Conservation (phyloP, 2,888 invertebrate species). For the Dolichopus griseipennis region DNA sequence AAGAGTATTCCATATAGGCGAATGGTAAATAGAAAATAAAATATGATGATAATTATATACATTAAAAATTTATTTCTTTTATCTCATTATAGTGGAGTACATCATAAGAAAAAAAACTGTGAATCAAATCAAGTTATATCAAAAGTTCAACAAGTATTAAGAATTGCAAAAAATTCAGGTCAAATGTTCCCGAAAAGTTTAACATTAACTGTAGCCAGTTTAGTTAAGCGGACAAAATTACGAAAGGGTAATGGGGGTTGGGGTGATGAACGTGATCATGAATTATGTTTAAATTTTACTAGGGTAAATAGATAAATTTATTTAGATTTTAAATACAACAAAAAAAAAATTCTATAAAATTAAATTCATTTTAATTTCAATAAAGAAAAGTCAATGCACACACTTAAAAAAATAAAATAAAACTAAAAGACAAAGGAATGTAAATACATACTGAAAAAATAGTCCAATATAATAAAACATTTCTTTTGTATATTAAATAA, state of each 20-base stretch:
- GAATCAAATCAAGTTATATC: conserved; percentile 76
- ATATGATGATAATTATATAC: too few species aligned
- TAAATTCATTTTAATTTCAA: conserved; percentile 9
- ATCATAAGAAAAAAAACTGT: conserved; percentile 89
- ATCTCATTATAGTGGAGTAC: conserved; percentile 69
- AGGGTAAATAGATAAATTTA: conserved; percentile 31
- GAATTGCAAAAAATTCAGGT: conserved; percentile 53
- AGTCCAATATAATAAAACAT: not conserved
- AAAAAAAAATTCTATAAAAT: conserved; percentile 16
- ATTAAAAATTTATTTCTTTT: not conserved
- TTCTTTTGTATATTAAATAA: not conserved
- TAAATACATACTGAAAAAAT: not conserved
- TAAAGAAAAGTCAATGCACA: conserved; percentile 10
- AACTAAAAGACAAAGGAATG: not conserved
- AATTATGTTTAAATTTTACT: conserved; percentile 70
- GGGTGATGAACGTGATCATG: conserved; percentile 83
- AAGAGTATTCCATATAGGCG: conserved; percentile 95
- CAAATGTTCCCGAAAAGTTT: conserved; percentile 65
- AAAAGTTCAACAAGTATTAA: conserved; percentile 71
- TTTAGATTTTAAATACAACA: conserved; percentile 9
- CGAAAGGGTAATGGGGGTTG: conserved; percentile 94
- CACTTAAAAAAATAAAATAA: not conserved
- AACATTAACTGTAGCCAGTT: conserved; percentile 55
- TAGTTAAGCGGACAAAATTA: conserved; percentile 64
- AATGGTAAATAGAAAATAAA: conserved; percentile 59